Conservation (phyloP, 2,888 invertebrate species). For the Yponomeuta malinellus region DNA sequence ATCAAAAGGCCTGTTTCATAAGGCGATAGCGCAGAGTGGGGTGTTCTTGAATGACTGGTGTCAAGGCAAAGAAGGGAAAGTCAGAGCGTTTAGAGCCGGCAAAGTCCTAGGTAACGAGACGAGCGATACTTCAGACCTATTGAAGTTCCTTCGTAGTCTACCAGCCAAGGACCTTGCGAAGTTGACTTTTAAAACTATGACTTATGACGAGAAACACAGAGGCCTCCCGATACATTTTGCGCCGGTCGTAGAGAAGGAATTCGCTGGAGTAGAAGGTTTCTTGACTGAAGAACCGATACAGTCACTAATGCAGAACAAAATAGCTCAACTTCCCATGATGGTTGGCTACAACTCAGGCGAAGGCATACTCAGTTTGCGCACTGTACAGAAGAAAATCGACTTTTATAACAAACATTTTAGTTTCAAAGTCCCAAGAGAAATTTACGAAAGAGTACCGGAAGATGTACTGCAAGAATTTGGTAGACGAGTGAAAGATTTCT, state of each 20-base stretch:
- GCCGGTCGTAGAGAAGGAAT: slow-evolving; percentile 47
- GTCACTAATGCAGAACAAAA: slow-evolving; percentile 33
- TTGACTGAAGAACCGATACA: slow-evolving; percentile 38
- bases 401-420: slow-evolving; percentile 36
- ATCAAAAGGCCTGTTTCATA: slow-evolving; percentile 54
- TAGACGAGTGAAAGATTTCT: slow-evolving; percentile 38
- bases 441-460: slow-evolving; percentile 30
- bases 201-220: slow-evolving; percentile 39
- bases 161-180: slow-evolving; percentile 36
- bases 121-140: slow-evolving; percentile 35
- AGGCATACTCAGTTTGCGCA: slow-evolving; percentile 36
- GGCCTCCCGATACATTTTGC: slow-evolving; percentile 43
- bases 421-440: slow-evolving; percentile 40
- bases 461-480: slow-evolving; percentile 37
- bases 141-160: slow-evolving; percentile 37
- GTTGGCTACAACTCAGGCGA: slow-evolving; percentile 49
- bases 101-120: slow-evolving; percentile 46
- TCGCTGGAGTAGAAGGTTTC: slow-evolving; percentile 37
- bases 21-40: slow-evolving; percentile 57
- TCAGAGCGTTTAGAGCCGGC: slow-evolving; percentile 43
- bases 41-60: slow-evolving; percentile 43
- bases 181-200: slow-evolving; percentile 33
- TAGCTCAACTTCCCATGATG: slow-evolving; percentile 42
- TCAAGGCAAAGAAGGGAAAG: slow-evolving; percentile 18
- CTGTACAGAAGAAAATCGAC: slow-evolving; percentile 32